These are phyloP conservation scores for Crambe crambe DNA, from an alignment of 37 sponge, comb jelly and placozoan species.

Conservation along the genomic window DNA sequence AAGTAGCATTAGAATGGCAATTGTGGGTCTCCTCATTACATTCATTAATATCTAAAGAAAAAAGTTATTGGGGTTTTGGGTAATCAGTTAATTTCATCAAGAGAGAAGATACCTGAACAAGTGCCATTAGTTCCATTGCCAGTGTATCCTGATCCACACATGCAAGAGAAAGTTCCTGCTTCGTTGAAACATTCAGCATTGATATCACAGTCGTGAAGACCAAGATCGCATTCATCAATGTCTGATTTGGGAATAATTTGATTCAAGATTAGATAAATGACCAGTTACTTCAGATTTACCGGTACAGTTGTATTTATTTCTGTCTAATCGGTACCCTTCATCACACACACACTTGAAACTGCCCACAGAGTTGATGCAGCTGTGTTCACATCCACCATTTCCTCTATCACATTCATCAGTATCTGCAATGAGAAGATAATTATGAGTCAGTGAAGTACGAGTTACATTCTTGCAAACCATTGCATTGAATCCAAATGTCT, in stretches of 20 bases:
- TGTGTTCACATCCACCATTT: constrained; percentile 35
- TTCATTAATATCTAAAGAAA: constrained; percentile 13
- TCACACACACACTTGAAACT: constrained; percentile 14
- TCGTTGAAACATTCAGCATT: background rate
- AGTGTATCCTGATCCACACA: background rate
- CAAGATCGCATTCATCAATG: constrained; percentile 11
- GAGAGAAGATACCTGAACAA: background rate
- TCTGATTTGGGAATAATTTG: background rate
- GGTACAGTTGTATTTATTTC: background rate
- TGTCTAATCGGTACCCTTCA: background rate
- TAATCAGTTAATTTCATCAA: background rate
- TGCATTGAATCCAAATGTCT: constrained; percentile 10
- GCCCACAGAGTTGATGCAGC: constrained; percentile 8
- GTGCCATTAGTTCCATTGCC: constrained; percentile 14
- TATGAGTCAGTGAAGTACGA: background rate
- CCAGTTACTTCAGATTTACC: background rate
- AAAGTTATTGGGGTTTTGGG: background rate
- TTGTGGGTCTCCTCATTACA: background rate
- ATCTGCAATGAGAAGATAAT: background rate
- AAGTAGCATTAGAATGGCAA: constrained; percentile 21
- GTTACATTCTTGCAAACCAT: background rate
- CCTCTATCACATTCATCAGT: constrained; percentile 29
- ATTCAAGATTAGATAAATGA: background rate
- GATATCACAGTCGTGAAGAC: constrained; percentile 7
- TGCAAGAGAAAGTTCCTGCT: background rate